Percentiles rank a stretch among this genome's conserved stretches.
Evolutionary conservation across 2,888 invertebrate species (phyloP).

Genomic region (Apeira syringaria): DNA sequence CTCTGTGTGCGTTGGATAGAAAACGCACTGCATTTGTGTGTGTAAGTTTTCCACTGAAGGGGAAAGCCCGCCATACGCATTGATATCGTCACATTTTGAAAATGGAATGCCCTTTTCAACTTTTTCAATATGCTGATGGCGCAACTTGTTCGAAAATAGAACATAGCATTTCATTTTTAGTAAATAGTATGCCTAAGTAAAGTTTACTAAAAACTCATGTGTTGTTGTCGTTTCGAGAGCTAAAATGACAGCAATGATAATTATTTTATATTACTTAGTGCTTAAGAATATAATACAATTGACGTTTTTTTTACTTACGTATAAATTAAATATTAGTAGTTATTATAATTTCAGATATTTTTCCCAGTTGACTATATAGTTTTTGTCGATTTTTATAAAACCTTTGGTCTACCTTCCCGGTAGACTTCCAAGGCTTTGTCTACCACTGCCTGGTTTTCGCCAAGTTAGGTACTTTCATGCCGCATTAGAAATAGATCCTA

Average conservation of each 20-base stretch:
- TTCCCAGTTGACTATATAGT: too few relatives aligned
- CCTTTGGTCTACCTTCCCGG: too few relatives aligned
- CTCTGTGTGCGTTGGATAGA: constrained; percentile 33
- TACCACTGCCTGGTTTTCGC: too few relatives aligned
- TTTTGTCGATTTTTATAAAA: too few relatives aligned
- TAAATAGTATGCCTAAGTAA: not conserved
- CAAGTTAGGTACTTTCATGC: too few relatives aligned
- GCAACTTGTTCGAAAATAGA: constrained; percentile 24
- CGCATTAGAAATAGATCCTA: too few relatives aligned
- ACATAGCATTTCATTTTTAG: constrained; percentile 25
- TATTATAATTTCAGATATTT: too few relatives aligned
- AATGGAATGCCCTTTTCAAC: constrained; percentile 68
- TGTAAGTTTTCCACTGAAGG: constrained; percentile 56
- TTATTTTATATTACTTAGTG: not conserved
- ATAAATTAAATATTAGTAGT: too few relatives aligned
- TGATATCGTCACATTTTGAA: constrained; percentile 58
- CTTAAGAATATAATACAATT: too few relatives aligned
- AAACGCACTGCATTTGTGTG: constrained; percentile 46
- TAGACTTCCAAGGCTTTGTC: too few relatives aligned
- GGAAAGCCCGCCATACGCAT: constrained; percentile 62
- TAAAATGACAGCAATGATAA: not conserved
- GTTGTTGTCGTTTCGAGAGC: not conserved
- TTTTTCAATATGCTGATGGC: constrained; percentile 59
- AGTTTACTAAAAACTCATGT: too few relatives aligned
- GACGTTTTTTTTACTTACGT: too few relatives aligned